phyloP scores from a whole-genome alignment of 1,140 invertebrate species.

The Bombus confusus region DNA sequence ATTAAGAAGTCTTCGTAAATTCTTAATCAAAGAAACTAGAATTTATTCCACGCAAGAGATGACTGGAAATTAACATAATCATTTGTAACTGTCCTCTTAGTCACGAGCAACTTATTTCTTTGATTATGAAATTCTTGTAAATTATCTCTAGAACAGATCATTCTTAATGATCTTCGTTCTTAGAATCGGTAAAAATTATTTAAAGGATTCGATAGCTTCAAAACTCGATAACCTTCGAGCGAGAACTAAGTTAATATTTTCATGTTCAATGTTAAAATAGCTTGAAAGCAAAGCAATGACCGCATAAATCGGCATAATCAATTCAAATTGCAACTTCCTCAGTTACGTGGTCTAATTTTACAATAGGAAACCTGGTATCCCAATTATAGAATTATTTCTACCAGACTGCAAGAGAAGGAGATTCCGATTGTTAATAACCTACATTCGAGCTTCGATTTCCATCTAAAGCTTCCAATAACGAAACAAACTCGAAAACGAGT shows the following conservation, averaged over 20 bases:
- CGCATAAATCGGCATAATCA: not conserved
- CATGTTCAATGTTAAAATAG: too few relatives aligned
- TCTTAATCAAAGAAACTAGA: too few relatives aligned
- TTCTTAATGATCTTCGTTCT: not conserved
- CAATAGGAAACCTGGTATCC: not conserved
- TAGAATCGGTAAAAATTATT: not conserved
- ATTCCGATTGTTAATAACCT: not conserved
- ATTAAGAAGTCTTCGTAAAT: too few relatives aligned
- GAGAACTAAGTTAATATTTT: too few relatives aligned
- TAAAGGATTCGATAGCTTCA: not conserved
- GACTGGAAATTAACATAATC: too few relatives aligned
- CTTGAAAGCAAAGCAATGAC: too few relatives aligned
- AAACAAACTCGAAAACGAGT: not conserved
- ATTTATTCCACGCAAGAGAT: too few relatives aligned
- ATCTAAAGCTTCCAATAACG: not conserved
- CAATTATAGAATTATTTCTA: not conserved
- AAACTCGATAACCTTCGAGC: too few relatives aligned
- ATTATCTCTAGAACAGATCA: too few relatives aligned
- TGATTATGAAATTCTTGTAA: too few relatives aligned
- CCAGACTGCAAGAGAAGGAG: not conserved
- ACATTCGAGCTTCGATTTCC: not conserved
- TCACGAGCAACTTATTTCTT: too few relatives aligned
- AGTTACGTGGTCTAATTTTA: not conserved
- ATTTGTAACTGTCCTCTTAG: too few relatives aligned
- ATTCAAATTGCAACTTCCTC: not conserved